phyloP scores from a whole-genome alignment of 1,140 invertebrate species.

The Tetragonula clypearis region DNA sequence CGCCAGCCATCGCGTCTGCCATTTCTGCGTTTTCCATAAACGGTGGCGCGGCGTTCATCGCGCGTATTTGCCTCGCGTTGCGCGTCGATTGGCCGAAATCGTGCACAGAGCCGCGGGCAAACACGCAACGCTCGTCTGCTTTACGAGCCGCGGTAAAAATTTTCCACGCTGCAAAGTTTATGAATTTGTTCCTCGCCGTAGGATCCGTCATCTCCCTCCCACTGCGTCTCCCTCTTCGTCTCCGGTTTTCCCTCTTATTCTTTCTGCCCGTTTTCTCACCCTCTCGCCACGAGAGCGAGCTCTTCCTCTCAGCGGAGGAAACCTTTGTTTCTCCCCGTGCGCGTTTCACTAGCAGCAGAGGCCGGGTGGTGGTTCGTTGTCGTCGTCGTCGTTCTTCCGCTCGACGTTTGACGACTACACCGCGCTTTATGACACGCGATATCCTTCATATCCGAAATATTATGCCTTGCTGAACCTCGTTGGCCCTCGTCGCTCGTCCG shows the following conservation, averaged over 20 bases:
- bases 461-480: slow-evolving; percentile 58
- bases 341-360: slow-evolving; percentile 18
- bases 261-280: not conserved
- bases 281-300: not conserved
- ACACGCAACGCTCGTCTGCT: slow-evolving; percentile 13
- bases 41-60: slow-evolving; percentile 22
- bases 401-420: slow-evolving; percentile 56
- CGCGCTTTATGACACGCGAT: slow-evolving; percentile 76
- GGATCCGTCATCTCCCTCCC: not conserved
- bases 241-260: not conserved
- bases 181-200: slow-evolving; percentile 63
- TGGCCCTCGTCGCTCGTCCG: slow-evolving; percentile 14
- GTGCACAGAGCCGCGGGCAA: slow-evolving; percentile 37
- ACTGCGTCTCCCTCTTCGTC: not conserved
- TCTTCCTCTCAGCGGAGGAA: too few species aligned
- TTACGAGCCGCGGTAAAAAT: slow-evolving; percentile 70
- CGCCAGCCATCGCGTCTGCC: slow-evolving; percentile 34
- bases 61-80: slow-evolving; percentile 39
- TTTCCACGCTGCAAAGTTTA: slow-evolving; percentile 70
- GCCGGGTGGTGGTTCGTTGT: not conserved
- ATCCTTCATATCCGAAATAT: slow-evolving; percentile 75
- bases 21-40: slow-evolving; percentile 23
- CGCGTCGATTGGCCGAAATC: slow-evolving; percentile 56
- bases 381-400: not conserved
- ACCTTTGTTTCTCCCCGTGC: slow-evolving; percentile 45